Evolutionary conservation across 1,140 invertebrate genomes (phyloP).

Genomic region (Oppia nitens): DNA sequence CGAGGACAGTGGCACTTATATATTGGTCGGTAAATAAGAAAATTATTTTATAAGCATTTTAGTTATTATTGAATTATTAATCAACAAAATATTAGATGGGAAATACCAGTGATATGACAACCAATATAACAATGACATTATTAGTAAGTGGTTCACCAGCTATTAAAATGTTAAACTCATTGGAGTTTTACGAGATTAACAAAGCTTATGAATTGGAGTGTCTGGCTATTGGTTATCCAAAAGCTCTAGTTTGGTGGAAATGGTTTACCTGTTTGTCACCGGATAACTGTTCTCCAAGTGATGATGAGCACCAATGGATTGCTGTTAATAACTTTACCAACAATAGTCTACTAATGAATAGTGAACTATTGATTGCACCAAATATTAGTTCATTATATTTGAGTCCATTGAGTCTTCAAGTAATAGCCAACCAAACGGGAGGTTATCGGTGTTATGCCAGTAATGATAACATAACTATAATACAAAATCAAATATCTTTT

Average conservation of each 20-base stretch:
- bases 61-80: neutral
- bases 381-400: conserved; percentile 1
- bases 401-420: neutral
- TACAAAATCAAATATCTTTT: conserved; percentile 11
- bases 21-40: conserved; percentile 2
- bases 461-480: conserved; percentile 5
- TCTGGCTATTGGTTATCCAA: conserved; percentile 14
- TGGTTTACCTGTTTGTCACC: conserved; percentile 14
- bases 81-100: neutral
- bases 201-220: conserved; percentile 15
- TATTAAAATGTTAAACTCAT: conserved; percentile 6
- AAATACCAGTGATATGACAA: conserved; percentile 9
- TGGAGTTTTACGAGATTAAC: conserved; percentile 8
- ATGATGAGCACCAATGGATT: neutral
- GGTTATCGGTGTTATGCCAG: conserved; percentile 15
- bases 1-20: conserved; percentile 16
- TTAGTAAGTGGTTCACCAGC: conserved; percentile 15
- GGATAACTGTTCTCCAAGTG: neutral
- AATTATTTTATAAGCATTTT: neutral
- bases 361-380: neutral
- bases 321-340: neutral
- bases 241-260: conserved; percentile 15
- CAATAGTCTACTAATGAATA: neutral
- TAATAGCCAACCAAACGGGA: conserved; percentile 8
- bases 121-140: conserved; percentile 14